Percentiles rank a stretch among this genome's conserved stretches.
phyloP scores from a whole-genome alignment of 2,113 vertebrate species.

The Rutilus rutilus region DNA sequence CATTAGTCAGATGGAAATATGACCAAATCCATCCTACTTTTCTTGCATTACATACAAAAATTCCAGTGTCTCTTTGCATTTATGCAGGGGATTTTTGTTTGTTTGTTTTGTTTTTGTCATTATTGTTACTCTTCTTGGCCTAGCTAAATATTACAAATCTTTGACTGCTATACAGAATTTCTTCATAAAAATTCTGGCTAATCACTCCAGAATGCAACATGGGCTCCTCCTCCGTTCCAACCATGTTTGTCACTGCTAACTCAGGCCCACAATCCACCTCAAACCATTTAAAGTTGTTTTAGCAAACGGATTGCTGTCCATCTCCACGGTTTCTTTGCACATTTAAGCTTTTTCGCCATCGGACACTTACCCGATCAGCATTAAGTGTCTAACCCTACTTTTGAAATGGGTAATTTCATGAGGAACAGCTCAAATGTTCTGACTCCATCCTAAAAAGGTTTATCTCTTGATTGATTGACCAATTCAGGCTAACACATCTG shows the following conservation, averaged over 20 bases:
- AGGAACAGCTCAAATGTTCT: not conserved
- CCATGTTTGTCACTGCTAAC: not conserved
- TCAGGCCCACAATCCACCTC: not conserved
- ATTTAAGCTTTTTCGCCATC: not conserved
- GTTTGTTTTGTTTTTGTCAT: not conserved
- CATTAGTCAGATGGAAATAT: not conserved
- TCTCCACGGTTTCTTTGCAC: not conserved
- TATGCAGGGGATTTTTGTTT: too few species aligned
- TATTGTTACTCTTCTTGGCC: not conserved
- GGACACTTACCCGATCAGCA: not conserved
- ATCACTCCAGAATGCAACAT: not conserved
- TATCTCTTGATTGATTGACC: not conserved
- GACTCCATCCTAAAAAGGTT: not conserved
- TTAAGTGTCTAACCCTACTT: not conserved
- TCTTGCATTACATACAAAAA: not conserved
- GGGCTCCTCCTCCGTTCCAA: not conserved
- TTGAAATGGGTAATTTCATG: not conserved
- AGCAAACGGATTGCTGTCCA: slow-evolving; percentile 9
- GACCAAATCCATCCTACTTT: not conserved
- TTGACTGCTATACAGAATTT: not conserved
- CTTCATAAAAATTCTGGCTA: not conserved
- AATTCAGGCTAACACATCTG: not conserved
- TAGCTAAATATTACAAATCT: not conserved
- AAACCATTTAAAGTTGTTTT: not conserved
- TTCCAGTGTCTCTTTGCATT: too few species aligned